Evolutionary conservation across 2,888 invertebrate genomes (phyloP).

Genomic region (Branchipolynoe longqiensis): DNA sequence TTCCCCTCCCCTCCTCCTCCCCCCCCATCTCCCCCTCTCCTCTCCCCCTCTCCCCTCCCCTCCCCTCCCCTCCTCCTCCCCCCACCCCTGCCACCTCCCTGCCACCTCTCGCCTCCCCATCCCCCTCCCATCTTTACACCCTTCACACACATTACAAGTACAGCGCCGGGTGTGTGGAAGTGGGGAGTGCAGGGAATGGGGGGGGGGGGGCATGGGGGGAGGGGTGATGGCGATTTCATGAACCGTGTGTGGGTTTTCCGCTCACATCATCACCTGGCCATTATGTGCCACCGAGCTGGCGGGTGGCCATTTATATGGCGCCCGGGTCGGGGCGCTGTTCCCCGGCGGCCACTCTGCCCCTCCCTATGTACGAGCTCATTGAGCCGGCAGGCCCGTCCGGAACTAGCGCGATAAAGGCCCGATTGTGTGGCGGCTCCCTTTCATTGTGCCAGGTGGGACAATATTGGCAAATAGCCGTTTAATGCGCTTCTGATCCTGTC

Average conservation of each 20-base stretch:
- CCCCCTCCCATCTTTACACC: no score
- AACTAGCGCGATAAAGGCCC: conserved; percentile 25
- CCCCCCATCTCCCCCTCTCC: no score
- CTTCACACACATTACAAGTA: no score
- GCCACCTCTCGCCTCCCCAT: no score
- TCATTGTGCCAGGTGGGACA: conserved; percentile 57
- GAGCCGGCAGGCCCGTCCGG: conserved; percentile 9
- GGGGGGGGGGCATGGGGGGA: no score
- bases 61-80: no score
- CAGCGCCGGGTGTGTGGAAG: no score
- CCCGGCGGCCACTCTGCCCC: conserved; percentile 20
- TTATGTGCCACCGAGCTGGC: conserved; percentile 43
- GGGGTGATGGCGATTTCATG: conserved; percentile 57
- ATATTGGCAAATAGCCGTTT: conserved; percentile 57
- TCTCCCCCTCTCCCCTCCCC: no score
- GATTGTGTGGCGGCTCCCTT: conserved; percentile 32
- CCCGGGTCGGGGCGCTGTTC: conserved; percentile 10
- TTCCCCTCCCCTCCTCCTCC: no score
- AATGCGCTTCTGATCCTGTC: conserved; percentile 43
- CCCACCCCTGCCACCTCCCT: no score
- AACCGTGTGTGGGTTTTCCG: conserved; percentile 53
- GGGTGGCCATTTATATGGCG: conserved; percentile 33
- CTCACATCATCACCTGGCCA: conserved; percentile 56
- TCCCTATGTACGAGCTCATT: conserved; percentile 41
- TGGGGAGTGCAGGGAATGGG: no score